Evolutionary conservation across 2,113 vertebrate species (phyloP).

Genomic region (Myrmecophaga tridactyla): DNA sequence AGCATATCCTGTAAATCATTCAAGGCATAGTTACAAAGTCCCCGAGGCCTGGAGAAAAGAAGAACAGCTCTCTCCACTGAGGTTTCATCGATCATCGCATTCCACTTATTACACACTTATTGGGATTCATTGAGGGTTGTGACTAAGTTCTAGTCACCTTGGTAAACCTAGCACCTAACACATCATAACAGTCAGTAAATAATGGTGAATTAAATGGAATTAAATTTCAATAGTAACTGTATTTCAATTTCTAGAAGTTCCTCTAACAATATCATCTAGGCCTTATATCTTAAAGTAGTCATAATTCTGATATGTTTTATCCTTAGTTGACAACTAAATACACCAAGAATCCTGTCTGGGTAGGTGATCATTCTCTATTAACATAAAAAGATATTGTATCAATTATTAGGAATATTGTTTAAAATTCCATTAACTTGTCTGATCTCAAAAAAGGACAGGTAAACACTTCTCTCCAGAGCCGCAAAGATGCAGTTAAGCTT

Average conservation of each 20-base stretch:
- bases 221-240: constrained; percentile 9
- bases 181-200: background rate
- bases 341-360: background rate
- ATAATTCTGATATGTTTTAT: background rate
- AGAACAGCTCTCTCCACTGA: background rate
- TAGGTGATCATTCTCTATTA: background rate
- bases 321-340: constrained; percentile 38
- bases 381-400: background rate
- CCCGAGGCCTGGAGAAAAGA: background rate
- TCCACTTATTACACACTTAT: too few species aligned
- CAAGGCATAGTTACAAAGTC: background rate
- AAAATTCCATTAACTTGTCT: background rate
- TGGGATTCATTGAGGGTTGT: background rate
- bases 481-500: background rate
- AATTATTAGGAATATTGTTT: background rate
- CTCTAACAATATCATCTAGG: background rate
- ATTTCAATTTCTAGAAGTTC: background rate
- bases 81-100: background rate
- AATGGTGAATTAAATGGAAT: background rate
- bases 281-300: background rate
- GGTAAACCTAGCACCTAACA: background rate
- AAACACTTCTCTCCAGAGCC: background rate
- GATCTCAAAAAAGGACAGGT: background rate
- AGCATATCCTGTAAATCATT: background rate
- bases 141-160: background rate